These are phyloP conservation scores for Shargacucullia verbasci DNA, from an alignment of 2,888 invertebrate species.

Conservation along the genomic window DNA sequence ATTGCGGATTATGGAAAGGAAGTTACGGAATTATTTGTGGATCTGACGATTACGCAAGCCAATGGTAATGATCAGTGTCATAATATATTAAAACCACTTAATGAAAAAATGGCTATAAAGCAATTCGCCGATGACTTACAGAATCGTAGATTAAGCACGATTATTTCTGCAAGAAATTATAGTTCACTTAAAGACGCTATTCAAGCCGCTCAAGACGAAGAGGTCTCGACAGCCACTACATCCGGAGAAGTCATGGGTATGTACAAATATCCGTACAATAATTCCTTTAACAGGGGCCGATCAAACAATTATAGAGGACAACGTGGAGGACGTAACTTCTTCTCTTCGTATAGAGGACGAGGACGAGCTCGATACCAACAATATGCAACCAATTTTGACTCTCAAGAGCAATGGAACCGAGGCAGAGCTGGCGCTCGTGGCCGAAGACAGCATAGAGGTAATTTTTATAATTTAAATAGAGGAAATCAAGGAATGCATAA, in stretches of 20 bases:
- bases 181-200: conserved; percentile 19
- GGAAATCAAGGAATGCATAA: conserved; percentile 2
- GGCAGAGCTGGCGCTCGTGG: not conserved
- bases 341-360: conserved; percentile 4
- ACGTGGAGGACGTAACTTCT: not conserved
- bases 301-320: conserved; percentile 1
- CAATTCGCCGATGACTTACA: conserved; percentile 16
- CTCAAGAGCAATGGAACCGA: conserved; percentile 1
- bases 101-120: conserved; percentile 22
- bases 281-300: not conserved
- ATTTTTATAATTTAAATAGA: not conserved
- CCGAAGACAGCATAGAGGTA: conserved; percentile 3
- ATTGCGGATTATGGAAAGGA: conserved; percentile 9
- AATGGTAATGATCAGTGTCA: conserved; percentile 7
- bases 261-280: not conserved
- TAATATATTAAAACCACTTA: conserved; percentile 10
- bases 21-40: conserved; percentile 11
- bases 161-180: conserved; percentile 23
- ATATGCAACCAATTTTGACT: not conserved
- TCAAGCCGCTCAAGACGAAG: conserved; percentile 26
- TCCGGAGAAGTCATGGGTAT: conserved; percentile 5
- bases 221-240: not conserved
- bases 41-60: conserved; percentile 15
- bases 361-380: not conserved
- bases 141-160: conserved; percentile 7